Evolutionary conservation across 2,888 invertebrate genomes (phyloP), one percentile per base, ranked within the genome.

Genomic region (Bedellia somnulentella): DNA sequence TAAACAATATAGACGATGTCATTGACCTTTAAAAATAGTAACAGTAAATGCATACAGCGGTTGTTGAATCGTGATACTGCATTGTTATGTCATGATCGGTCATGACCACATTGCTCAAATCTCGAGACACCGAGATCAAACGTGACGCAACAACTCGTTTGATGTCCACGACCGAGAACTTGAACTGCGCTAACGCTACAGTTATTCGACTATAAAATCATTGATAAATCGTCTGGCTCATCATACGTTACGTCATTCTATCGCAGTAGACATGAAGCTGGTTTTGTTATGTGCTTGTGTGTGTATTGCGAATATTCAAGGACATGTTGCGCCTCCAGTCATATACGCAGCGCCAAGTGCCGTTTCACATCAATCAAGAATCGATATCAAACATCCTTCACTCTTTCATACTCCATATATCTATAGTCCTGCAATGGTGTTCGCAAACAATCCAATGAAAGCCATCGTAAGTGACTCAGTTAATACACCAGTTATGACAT

Each of bases 321-420:
- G 57, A 42, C 55, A 68, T 40, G 24, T 57, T 15, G 41, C 48
- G 26, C n/a, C n/a, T n/a, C 63, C 64, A 26, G 29, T 67, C 5
- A 59, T 70, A 39, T 61, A 67, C 37, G 57, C 66, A 11, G 70
- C 77, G 15, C 79, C 80, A 2, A 77, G 76, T 43, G 68, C 80
- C 24, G 78, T 80, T 13, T 79, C 79, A 2, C 76, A 77, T 46
- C 80, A 80, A 46, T 79, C 80, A 29, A 64, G 79, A 29, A 59
- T 79, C 30, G 73, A 80, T 39, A 70, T 81, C 26, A 54, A 49
- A 30, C 60, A 66, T 31, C 46, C 47, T 13, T 63, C 62, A 15
- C 46, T 52, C 17, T 37, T 64, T 36, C 37, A 56, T 2, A 39
- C 49, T 1, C 62, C 64, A 2, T 32, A 66, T 6, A 41, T 68